Percentiles rank a stretch among this genome's conserved stretches.
Conservation (phyloP, 2,113 vertebrate species). For the Saccopteryx bilineata region DNA sequence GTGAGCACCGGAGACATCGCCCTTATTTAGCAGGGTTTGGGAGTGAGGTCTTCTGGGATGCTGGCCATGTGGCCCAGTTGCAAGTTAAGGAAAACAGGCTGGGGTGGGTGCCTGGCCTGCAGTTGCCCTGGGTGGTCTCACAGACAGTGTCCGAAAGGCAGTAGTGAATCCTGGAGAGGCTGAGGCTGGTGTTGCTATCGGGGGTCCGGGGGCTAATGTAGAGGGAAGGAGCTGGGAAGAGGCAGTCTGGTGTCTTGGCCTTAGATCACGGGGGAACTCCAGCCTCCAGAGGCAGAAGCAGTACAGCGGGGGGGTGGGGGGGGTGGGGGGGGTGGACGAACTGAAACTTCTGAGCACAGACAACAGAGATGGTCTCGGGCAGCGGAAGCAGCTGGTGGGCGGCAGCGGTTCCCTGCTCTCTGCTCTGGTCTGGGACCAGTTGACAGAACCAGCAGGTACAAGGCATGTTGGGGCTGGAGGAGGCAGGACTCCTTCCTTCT, state of each 20-base stretch:
- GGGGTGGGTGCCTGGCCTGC: not conserved
- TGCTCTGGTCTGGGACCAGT: not conserved
- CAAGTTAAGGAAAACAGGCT: not conserved
- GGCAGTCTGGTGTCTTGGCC: not conserved
- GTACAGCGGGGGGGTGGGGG: not conserved
- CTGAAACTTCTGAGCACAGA: not conserved
- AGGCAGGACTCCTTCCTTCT: not conserved
- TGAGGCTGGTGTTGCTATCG: accelerated
- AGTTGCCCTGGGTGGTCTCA: not conserved
- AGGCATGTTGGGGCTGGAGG: not conserved
- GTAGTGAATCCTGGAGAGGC: too few species aligned
- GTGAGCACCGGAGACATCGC: not conserved
- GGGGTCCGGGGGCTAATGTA: not conserved
- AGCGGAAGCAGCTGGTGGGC: not conserved
- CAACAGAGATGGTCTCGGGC: not conserved
- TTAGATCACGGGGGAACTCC: not conserved
- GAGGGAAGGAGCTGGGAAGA: not conserved
- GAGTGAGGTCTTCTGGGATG: not conserved
- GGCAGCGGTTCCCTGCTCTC: not conserved
- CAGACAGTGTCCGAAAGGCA: not conserved
- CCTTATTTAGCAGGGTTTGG: not conserved
- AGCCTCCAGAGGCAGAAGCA: not conserved
- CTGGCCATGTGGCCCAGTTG: not conserved
- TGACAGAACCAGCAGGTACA: not conserved
- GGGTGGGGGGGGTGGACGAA: not conserved